Base-by-base conservation (phyloP, 2,888 invertebrate genomes). In the Brenthis ino region DNA sequence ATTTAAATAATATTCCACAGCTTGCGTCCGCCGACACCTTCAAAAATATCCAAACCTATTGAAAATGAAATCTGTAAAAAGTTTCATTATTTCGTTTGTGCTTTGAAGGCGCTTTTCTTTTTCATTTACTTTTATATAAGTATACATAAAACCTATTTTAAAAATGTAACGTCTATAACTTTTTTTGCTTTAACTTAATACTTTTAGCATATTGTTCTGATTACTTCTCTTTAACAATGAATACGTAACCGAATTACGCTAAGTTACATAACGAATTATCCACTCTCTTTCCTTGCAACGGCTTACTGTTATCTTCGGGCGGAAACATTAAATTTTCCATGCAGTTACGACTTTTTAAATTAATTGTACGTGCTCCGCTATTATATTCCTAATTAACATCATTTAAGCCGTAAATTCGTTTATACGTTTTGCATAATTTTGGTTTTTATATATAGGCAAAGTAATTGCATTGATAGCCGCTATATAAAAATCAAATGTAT, bases 321-420 rank as follows among this genome's bases (percentile, higher is more conserved):
- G 68, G 70, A 72, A 70, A 67, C 67, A 68, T 72, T 67, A 65
- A 67, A 67, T 68, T 68, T 70, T 54, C 65, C 50, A 48, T 64
- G 61, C 61, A 57, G 66, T 68, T 64, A 60, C 65, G 50, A 63
- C 56, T 68, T 72, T 70, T 68, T 58, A 70, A 65, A 48, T 66
- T 64, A 55, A 65, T 54, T 55, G 51, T 50, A 66, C 68, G 64
- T 67, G 64, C 65, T 65, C 47, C 24, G 57, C 57, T 56, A 68
- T 66, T 70, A 57, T 66, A 54, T 48, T 50, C 53, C 56, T 64
- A 72, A 68, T 70, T 66, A 63, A 20, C 14, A 48, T 47, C 28
- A 33, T 48, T n/a, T 55, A 67, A 57, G 47, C 12, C 53, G 37
- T 51, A 65, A 63, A 72, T 57, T 67, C 24, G 57, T 61, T 65